Base-by-base conservation (phyloP, 2,888 invertebrate genomes). In the Stegophylla sp. region DNA sequence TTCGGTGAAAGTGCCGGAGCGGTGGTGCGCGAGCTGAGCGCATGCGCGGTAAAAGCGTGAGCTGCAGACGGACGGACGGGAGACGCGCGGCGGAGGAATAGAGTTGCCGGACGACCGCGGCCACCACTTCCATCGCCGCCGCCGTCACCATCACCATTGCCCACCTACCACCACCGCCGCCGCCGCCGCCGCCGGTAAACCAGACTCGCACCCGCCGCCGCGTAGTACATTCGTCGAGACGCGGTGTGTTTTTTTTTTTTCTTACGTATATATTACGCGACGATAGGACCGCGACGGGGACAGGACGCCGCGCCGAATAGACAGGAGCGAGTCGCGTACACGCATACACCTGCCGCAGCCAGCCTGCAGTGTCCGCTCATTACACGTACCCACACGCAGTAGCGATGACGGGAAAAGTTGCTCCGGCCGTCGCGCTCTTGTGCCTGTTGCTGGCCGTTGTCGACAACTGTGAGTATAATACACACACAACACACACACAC, bases 371-470 rank as follows among this genome's bases (percentile, higher is more conserved):
- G 79, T 17, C n/a, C 5, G 69, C 59, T 79, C 79, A 79, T 79
- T 79, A 79, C 79, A 63, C 79, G 61, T 48, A 61, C 71, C 51
- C 71, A 71, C 69, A 71, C 79, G 79, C 79, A 61, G 61, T 51
- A 71, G 61, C 71, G 79, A 79, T 79, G 79, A 79, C 79, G 69
- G 79, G 79, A 71, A 79, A 79, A 79, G 71, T 71, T 61, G 61
- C 71, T 63, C 53, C 71, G 69, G 71, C 61, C 79, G 61, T 79
- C 61, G 71, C 63, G 45, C 61, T 79, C 48, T 41, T 71, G 61
- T 79, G 79, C 79, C 23, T 71, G 48, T 61, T 63, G 1, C 79
- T 71, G 59, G 79, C 51, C 45, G 23, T 71, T 12, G 23, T 56
- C 56, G 20, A 71, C 67, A 41, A 71, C 59, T 79, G 79, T 79